Conservation (phyloP, 1,140 invertebrate genomes). For the Drosophila cardini region DNA sequence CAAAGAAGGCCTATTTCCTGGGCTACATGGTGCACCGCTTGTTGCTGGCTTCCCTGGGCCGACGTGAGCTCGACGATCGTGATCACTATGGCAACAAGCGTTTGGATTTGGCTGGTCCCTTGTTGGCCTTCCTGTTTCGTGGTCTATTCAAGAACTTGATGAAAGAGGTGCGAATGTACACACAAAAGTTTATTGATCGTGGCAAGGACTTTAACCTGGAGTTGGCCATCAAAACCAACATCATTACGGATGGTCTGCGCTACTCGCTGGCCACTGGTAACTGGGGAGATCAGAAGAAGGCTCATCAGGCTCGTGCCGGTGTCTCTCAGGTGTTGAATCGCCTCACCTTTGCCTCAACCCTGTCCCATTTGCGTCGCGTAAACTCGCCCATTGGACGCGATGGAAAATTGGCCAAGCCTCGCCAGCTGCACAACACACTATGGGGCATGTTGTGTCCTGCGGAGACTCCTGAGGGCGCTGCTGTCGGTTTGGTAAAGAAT, state of each 20-base stretch:
- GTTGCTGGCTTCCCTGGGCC: slow-evolving; percentile 95
- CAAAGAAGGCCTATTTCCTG: slow-evolving; percentile 99
- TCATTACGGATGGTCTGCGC: slow-evolving; percentile 98
- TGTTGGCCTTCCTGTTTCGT: slow-evolving; percentile 97
- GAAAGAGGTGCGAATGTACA: slow-evolving; percentile 98
- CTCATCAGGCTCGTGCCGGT: slow-evolving; percentile 97
- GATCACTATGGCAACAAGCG: slow-evolving; percentile 99
- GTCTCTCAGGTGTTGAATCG: slow-evolving; percentile 97
- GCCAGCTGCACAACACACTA: slow-evolving; percentile 98
- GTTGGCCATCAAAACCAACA: slow-evolving; percentile 98
- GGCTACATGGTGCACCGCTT: slow-evolving; percentile 99
- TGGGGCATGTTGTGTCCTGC: slow-evolving; percentile 99
- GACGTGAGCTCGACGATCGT: slow-evolving; percentile 98
- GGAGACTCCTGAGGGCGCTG: slow-evolving; percentile 98
- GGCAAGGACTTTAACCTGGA: slow-evolving; percentile 99
- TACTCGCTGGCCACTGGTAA: slow-evolving; percentile 99
- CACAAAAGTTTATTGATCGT: slow-evolving; percentile 99
- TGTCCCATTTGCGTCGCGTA: slow-evolving; percentile 98
- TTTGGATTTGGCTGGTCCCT: slow-evolving; percentile 97
- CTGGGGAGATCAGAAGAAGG: slow-evolving; percentile 99
- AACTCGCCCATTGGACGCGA: slow-evolving; percentile 99
- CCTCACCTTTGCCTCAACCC: slow-evolving; percentile 98
- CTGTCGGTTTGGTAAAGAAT: slow-evolving; percentile 98
- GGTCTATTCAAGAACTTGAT: slow-evolving; percentile 96
- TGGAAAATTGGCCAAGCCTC: slow-evolving; percentile 98